These are phyloP conservation scores for Koerneria pararmatus DNA, from an alignment of 2,888 invertebrate genomes.

Conservation along the genomic window DNA sequence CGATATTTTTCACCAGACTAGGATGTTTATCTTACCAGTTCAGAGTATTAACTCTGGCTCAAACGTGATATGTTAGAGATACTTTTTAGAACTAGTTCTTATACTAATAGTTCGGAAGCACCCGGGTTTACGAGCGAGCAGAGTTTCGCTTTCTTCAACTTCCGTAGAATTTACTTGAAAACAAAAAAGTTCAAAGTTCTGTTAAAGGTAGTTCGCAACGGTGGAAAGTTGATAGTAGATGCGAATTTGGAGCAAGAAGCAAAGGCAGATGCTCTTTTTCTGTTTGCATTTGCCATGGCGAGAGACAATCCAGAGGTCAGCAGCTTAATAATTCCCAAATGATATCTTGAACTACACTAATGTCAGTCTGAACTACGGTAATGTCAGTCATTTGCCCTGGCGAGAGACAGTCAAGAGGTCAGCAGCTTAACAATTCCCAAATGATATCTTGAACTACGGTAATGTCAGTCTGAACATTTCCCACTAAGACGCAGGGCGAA, in stretches of 20 bases:
- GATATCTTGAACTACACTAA: neutral
- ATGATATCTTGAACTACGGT: neutral
- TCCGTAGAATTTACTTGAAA: neutral
- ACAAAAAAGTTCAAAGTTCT: neutral
- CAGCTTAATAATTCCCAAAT: neutral
- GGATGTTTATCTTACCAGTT: too few relatives aligned
- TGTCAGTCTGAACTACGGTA: neutral
- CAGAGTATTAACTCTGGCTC: too few relatives aligned
- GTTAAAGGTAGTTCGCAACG: constrained; percentile 30
- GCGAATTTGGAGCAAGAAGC: constrained; percentile 33
- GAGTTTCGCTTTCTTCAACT: neutral
- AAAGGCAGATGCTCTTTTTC: constrained; percentile 32
- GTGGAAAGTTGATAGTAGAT: constrained; percentile 35
- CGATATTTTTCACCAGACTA: too few relatives aligned
- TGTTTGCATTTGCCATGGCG: constrained; percentile 27
- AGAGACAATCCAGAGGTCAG: neutral
- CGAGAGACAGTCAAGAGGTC: neutral
- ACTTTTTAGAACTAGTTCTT: too few relatives aligned
- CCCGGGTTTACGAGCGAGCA: neutral
- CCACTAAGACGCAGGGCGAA: too few relatives aligned
- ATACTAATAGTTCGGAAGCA: neutral
- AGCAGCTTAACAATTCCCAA: neutral
- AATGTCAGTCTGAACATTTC: neutral
- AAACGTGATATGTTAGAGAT: too few relatives aligned
- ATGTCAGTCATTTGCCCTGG: constrained; percentile 19